These are phyloP conservation scores for Aldrovandia affinis DNA, from an alignment of 2,797 vertebrate species.

Conservation along the genomic window DNA sequence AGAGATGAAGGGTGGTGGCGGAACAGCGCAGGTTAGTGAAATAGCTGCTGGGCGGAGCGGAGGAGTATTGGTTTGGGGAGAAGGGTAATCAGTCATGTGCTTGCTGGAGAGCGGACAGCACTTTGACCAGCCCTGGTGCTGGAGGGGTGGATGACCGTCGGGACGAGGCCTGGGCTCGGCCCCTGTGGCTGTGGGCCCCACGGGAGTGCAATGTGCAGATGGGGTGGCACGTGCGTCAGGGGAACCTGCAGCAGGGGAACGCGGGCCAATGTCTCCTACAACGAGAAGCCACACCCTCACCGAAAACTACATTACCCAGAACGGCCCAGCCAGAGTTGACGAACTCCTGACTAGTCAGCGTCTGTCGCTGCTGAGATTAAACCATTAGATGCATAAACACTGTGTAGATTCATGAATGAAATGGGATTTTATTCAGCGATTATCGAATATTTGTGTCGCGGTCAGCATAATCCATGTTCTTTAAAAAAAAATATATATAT, in stretches of 20 bases:
- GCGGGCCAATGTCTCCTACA: neutral
- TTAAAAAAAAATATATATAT: too few relatives aligned
- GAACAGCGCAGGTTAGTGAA: constrained; percentile 2
- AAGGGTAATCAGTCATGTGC: too few relatives aligned
- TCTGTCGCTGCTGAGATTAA: neutral
- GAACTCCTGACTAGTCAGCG: neutral
- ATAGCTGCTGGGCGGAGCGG: neutral
- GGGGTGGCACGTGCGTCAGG: neutral
- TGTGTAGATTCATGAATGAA: neutral
- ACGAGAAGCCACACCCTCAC: neutral
- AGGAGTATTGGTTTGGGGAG: neutral
- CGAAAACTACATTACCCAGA: neutral
- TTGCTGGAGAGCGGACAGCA: neutral
- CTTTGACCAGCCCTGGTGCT: neutral
- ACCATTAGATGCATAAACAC: neutral
- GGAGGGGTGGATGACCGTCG: neutral
- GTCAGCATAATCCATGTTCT: neutral
- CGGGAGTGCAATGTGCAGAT: neutral
- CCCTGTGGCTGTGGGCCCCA: too few relatives aligned
- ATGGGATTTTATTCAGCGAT: neutral
- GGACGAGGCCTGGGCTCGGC: neutral
- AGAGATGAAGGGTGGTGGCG: neutral
- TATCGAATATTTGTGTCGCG: neutral
- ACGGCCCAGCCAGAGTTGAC: neutral
- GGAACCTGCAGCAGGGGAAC: neutral